Base-by-base conservation (phyloP, 2,797 vertebrate species). In the Cirrhinus mrigala region DNA sequence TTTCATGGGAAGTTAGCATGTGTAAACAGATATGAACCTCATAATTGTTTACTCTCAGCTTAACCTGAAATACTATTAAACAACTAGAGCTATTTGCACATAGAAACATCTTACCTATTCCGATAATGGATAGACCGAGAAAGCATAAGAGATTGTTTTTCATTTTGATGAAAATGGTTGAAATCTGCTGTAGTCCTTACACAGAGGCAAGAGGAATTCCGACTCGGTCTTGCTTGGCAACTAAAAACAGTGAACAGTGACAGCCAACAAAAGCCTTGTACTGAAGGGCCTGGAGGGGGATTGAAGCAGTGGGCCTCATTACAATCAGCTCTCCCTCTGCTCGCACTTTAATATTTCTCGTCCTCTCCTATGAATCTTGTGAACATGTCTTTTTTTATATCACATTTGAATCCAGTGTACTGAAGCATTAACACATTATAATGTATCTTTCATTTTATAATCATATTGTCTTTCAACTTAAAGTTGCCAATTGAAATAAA, bases 221-320 rank as follows among this genome's bases (percentile, higher is more conserved):
- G 86, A 92, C 92, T 93, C 90, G 87, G 85, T 91, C 91, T 90
- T 94, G 92, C 95, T 92, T 92, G 91, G 95, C 94, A 94, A 95
- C 95, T 90, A 92, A 89, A 92, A 92, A 90, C 74, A 93, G 94
- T 93, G 93, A 94, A 93, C 92, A 91, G 93, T 93, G 94, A 88
- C 88, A 87, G 92, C 89, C 60, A 91, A 95, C 93, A 95, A 95
- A 95, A 94, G 94, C 92, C 90, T 93, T 88, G 82, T 85, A 93
- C 92, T 93, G 90, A 91, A 92, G 90, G 92, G 91, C 81, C 85
- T 79, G 76, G 82, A 84, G 86, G 88, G 89, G 90, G 90, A 91
- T 89, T 90, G 83, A 88, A 89, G 83, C 87, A 89, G 90, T 91
- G 90, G 91, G 93, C 92, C 91, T 91, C 92, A 88, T 91, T 93